These are phyloP conservation scores for Oxytorus armatus DNA, from an alignment of 2,888 invertebrate genomes.

Conservation along the genomic window DNA sequence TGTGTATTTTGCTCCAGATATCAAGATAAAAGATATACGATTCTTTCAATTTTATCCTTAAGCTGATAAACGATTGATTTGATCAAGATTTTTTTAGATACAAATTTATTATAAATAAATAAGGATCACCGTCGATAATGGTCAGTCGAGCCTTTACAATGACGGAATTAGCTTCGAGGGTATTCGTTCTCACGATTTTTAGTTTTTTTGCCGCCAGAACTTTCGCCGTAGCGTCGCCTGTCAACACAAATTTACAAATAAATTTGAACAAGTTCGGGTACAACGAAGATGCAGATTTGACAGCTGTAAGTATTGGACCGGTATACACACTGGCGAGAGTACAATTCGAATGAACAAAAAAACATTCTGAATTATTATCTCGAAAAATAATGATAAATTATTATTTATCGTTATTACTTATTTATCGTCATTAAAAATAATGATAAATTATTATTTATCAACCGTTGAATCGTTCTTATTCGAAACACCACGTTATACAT, in stretches of 20 bases:
- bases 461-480: too few relatives aligned
- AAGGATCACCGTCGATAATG: background rate
- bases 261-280: background rate
- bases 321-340: background rate
- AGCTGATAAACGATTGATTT: constrained; percentile 19
- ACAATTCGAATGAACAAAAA: background rate
- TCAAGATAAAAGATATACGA: constrained; percentile 40
- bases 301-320: constrained; percentile 51
- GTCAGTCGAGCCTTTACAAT: constrained; percentile 46
- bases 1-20: constrained; percentile 31
- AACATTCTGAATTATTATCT: background rate
- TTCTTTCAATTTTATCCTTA: constrained; percentile 26
- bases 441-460: too few relatives aligned
- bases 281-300: constrained; percentile 56
- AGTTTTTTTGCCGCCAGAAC: background rate
- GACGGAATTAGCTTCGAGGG: constrained; percentile 10
- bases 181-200: constrained; percentile 15
- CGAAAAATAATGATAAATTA: background rate
- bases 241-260: background rate
- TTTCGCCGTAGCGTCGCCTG: background rate
- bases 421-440: too few relatives aligned
- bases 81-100: background rate
- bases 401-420: background rate
- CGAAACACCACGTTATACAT: too few relatives aligned
- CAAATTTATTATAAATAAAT: constrained; percentile 43